Evolutionary conservation across 2,888 invertebrate species (phyloP), one percentile per base, ranked within the genome.

Genomic region (Lasioglossum morio): DNA sequence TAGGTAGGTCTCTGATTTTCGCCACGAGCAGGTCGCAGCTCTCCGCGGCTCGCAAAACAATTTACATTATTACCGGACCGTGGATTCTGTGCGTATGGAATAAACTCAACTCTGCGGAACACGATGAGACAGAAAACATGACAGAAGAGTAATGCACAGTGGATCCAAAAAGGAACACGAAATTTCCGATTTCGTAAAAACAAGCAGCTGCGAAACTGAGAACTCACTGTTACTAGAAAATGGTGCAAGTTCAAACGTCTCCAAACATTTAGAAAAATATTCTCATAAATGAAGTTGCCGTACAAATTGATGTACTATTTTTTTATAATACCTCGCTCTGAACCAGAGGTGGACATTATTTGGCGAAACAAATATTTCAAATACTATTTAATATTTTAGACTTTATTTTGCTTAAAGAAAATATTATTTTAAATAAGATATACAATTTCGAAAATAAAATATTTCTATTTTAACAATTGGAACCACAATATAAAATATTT

Each of bases 1-100:
- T 94, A 97, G 97, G 97, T 97, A 95, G 96, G 94, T 73, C 72
- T 70, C 60, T 30, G n/a, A 12, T 10, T 27, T 53, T 30, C n/a
- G 14, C 74, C 40, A 23, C 43, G 16, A n/a, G 37, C 37, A 7
- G 16, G 30, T 30, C 10, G 37, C 8, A 10, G 4, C 34, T n/a
- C 37, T 23, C 37, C 23, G 23, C 4, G 23, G 23, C 34, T 69
- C 66, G 10, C 10, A 14, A 12, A 70, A n/a, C 37, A 40, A 7
- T 37, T 40, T 12, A 23, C n/a, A 40, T 70, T 37, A 70, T 70
- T 70, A n/a, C 69, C 23, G 23, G 66, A 66, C 66, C 19, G 1
- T 66, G 66, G 14, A 27, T n/a, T 34, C 16, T 23, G 19, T 34
- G 19, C 34, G 1, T 19, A 34, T 19, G 23, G 23, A 10, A 34